Evolutionary conservation across 2,888 invertebrate species (phyloP).

Genomic region (Branchellion lobata): DNA sequence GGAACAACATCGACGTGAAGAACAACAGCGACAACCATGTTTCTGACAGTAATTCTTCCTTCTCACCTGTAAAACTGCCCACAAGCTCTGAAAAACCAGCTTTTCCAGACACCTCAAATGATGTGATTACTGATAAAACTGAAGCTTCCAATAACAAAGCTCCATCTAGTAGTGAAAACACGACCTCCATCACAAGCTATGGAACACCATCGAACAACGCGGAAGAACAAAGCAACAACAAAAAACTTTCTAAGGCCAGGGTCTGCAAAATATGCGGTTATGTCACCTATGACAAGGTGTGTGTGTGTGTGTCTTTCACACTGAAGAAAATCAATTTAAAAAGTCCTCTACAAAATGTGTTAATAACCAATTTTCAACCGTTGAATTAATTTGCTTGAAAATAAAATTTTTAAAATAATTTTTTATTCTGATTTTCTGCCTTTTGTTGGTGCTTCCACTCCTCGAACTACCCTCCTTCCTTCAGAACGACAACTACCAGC

Average conservation of each 20-base stretch:
- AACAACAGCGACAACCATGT: background rate
- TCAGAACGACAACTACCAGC: conserved; percentile 38
- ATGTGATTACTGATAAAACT: background rate
- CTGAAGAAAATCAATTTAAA: too few species aligned
- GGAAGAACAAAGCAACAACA: background rate
- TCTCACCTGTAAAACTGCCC: background rate
- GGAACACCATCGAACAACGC: background rate
- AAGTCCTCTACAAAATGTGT: too few species aligned
- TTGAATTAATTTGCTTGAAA: too few species aligned
- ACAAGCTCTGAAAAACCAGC: too few species aligned
- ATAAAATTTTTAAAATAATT: background rate
- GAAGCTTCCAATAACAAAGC: background rate
- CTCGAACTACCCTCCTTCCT: background rate
- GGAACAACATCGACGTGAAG: background rate
- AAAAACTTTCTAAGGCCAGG: background rate
- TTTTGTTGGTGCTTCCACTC: too few species aligned
- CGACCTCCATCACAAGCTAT: background rate
- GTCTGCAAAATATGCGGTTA: conserved; percentile 15
- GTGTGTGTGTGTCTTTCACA: too few species aligned
- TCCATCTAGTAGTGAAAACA: background rate
- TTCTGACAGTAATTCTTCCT: background rate
- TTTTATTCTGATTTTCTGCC: too few species aligned
- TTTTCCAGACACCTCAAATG: background rate
- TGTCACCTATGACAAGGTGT: conserved; percentile 12
- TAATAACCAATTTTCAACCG: too few species aligned